Evolutionary conservation across 2,113 vertebrate genomes (phyloP).

Genomic region (Cynoglossus semilaevis): DNA sequence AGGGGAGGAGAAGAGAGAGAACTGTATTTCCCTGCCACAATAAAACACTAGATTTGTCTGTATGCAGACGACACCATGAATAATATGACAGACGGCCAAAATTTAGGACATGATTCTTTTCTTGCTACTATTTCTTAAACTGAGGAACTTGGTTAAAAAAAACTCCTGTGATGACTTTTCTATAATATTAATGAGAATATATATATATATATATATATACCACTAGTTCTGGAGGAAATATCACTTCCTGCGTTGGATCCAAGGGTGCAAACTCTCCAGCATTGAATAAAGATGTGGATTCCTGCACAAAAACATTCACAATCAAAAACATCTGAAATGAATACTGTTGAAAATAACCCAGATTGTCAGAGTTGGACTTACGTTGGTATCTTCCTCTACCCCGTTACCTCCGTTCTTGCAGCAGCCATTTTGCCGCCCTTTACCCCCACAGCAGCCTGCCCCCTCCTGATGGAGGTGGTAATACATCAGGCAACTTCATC

Average conservation of each 20-base stretch:
- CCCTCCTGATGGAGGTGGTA: slow-evolving; percentile 51
- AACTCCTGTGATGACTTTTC: too few relatives aligned
- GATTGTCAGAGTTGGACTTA: neutral
- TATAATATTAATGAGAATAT: too few relatives aligned
- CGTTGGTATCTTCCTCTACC: slow-evolving; percentile 2
- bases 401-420: slow-evolving; percentile 64
- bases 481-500: neutral
- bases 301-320: slow-evolving; percentile 8
- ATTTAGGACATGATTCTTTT: too few relatives aligned
- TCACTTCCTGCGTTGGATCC: slow-evolving; percentile 92
- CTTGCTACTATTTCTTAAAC: too few relatives aligned
- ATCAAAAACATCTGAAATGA: neutral
- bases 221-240: slow-evolving; percentile 93
- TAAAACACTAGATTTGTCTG: too few relatives aligned
- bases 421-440: slow-evolving; percentile 72
- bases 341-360: too few relatives aligned
- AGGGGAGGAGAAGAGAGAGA: neutral
- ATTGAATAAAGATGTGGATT: slow-evolving; percentile 49
- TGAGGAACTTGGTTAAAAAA: too few relatives aligned
- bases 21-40: too few relatives aligned
- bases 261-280: slow-evolving; percentile 84
- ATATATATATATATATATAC: slow-evolving; percentile 57
- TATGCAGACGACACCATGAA: too few relatives aligned
- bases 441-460: slow-evolving; percentile 77
- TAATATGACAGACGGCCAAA: too few relatives aligned